Base-by-base conservation (phyloP, 2,888 invertebrate species). In the Drosophila emarginata region DNA sequence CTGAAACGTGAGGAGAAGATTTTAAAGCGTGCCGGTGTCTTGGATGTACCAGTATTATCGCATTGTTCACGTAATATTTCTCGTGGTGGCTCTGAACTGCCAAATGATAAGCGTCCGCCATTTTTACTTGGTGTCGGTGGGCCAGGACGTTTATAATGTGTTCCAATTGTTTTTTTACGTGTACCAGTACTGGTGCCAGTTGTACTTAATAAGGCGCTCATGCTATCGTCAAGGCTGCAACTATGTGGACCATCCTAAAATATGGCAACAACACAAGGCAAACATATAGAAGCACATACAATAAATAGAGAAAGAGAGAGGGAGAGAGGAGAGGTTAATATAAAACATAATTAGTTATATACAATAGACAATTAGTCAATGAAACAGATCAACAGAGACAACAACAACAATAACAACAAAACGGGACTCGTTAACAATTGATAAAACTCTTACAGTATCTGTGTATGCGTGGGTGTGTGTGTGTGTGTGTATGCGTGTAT, bases 101-200 rank as follows among this genome's bases (percentile, higher is more conserved):
- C 92, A 88, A 95, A 93, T 0, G 96, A 96, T 7, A 94, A 91
- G 72, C 96, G 93, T 1, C 95, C 95, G 11, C 96, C 96, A 90
- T 96, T 95, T 92, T 96, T 97, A 92, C 96, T 96, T 0, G 97
- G 97, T 1, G 97, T 97, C 23, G 97, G 97, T 53, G 96, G 97
- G 0, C 97, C 97, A 0, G 97, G 97, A 86, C 94, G 95, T 93
- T 96, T 96, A 90, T 97, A 97, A 0, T 95, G 95, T 0, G 95
- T 96, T 90, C 64, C 94, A 92, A 91, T 95, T 93, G 90, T 94
- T 93, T 90, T 90, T 90, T 90, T 91, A 59, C 80, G 94, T 76
- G 81, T 89, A 2, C 89, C 89, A 92, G 91, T 88, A 15, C 64
- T 69, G 14, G 62, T 67, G 21, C 73, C 77, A 0, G 89, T 89